Evolutionary conservation across 1,140 invertebrate species (phyloP).

Genomic region (Parapsyche elsis): DNA sequence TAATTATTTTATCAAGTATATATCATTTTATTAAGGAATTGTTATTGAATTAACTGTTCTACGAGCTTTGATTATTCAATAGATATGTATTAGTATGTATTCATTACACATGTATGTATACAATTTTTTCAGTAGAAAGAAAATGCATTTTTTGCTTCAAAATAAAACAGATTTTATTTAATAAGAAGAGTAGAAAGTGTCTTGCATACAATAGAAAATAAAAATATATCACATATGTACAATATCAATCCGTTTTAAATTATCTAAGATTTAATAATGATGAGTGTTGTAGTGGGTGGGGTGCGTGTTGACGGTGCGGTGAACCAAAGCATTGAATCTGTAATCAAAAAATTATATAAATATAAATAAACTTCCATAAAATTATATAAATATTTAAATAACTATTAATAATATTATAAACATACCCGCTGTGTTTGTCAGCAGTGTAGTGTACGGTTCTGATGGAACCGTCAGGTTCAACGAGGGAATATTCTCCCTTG

Average conservation of each 20-base stretch:
- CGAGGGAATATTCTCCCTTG: conserved; percentile 37
- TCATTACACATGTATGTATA: too few relatives aligned
- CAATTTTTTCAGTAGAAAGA: not conserved
- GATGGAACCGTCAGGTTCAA: conserved; percentile 41
- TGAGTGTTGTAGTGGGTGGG: conserved; percentile 34
- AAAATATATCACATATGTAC: conserved; percentile 23
- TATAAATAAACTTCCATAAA: not conserved
- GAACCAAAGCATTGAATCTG: conserved; percentile 34
- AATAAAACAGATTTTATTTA: not conserved
- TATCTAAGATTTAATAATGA: conserved; percentile 6
- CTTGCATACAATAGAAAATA: not conserved
- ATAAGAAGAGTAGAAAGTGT: not conserved
- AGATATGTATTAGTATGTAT: too few relatives aligned
- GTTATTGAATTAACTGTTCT: too few relatives aligned
- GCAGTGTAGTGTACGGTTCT: conserved; percentile 37
- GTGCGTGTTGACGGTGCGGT: conserved; percentile 34
- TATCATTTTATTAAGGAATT: too few relatives aligned
- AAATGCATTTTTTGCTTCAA: not conserved
- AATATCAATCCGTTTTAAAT: conserved; percentile 1
- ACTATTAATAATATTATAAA: not conserved
- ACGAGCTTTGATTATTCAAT: too few relatives aligned
- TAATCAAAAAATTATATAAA: conserved; percentile 7
- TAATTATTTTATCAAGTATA: too few relatives aligned
- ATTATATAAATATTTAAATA: conserved; percentile 15
- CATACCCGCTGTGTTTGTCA: conserved; percentile 36